Evolutionary conservation across 2,888 invertebrate species (phyloP), one percentile per base, ranked within the genome.

Genomic region (Synergus laeviventris): DNA sequence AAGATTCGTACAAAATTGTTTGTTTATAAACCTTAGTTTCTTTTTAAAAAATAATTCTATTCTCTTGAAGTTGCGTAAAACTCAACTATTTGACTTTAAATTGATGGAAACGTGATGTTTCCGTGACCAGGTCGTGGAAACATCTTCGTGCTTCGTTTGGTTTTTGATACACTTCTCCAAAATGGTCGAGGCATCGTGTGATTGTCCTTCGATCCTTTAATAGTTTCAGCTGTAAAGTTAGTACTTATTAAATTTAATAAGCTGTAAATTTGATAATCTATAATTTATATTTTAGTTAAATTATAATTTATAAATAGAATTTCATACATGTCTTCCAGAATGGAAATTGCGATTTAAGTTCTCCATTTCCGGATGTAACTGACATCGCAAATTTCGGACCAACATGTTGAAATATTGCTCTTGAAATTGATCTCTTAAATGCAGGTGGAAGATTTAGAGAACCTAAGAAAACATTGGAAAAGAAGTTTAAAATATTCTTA

Each of bases 381-480:
- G 86, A 82, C 54, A 88, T 79, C 38, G 85, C 86, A 61, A 89
- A 84, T 81, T 87, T 86, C 14, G 88, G 86, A 56, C 85, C 86
- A 18, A 87, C 81, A 74, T 87, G 84, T 73, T 89, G 89, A 76
- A 88, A 85, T 79, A 90, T 88, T 18, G 90, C 90, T 76, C 90
- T 84, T 1, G 89, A 89, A 76, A 90, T 86, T 24, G 90, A 91
- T 82, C 85, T 82, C 81, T 86, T 85, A 75, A 91, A 89, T 4
- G 90, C 88, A 9, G 89, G 88, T n/a, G 91, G 90, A 54, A 91
- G 81, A 83, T 91, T 90, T 38, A 91, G 73, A 11, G 89, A 89
- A 79, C 78, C 90, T 90, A n/a, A 7, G 21, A n/a, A 36, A 73
- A 73, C 7, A 39, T 73, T 16, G 7, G 31, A 31, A 31, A 31